Evolutionary conservation across 2,113 vertebrate genomes (phyloP), one percentile per base, ranked within the genome.

Genomic region (Lophotis ruficrista): DNA sequence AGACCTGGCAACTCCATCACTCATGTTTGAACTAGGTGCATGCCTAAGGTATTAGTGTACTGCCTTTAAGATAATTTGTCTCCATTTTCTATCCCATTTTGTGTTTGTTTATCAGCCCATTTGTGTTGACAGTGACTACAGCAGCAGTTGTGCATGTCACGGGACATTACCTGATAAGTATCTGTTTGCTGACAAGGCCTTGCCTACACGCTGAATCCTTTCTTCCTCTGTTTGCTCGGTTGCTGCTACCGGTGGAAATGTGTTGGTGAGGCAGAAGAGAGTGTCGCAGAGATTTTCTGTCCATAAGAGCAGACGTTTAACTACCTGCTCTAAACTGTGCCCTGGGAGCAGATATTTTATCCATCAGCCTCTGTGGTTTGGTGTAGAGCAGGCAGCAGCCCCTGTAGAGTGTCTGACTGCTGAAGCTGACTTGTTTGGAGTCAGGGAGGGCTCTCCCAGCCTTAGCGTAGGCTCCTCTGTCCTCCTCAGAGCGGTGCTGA

Each of bases 41-140:
- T 94, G 94, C 86, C 82, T 7, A 1, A 56, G 76, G 65, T 86
- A 14, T 83, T 28, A 19, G 20, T 69, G 25, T 75, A 37, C 33
- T 71, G 76, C 37, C 56, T 83, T 66, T 62, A 4, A 72, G 83
- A 41, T 78, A 22, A 38, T 66, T 76, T 82, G 47, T 84, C 84
- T 14, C 33, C 64, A 45, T 84, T 97, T 96, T 84, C 94, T 78
- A 15, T 92, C 41, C 48, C 15, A 4, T 2, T 94, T 80, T 87
- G 56, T 86, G 89, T 95, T 96, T 94, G 70, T 91, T 96, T 92
- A 45, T 89, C 93, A 91, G 87, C 93, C 71, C 76, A 13, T 85
- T 86, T 76, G 65, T 69, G 77, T 51, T 87, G 94, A 35, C 88
- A 90, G 82, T 96, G 80, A 78, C 82, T 83, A 13, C 91, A 93